phyloP scores from a whole-genome alignment of 2,797 vertebrate genomes.

The Pipistrellus nathusii region DNA sequence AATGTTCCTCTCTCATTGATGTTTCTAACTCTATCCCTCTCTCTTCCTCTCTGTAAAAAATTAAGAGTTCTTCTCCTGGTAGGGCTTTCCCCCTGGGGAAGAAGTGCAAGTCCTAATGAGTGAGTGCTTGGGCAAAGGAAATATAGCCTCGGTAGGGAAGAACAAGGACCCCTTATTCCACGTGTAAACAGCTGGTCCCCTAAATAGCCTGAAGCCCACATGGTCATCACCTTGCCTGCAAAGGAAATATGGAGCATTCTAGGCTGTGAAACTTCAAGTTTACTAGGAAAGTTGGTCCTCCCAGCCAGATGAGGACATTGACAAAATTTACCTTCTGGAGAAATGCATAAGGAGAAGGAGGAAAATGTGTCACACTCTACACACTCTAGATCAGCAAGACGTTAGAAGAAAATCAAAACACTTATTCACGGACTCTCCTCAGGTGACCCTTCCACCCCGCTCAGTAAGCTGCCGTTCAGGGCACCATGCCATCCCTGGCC shows the following conservation, averaged over 20 bases:
- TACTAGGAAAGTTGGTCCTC: neutral
- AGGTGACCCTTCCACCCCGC: too few species aligned
- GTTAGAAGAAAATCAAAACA: neutral
- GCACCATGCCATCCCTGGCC: rapidly evolving
- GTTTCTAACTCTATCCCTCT: too few species aligned
- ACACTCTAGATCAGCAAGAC: neutral
- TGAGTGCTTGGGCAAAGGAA: neutral
- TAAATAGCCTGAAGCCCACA: neutral
- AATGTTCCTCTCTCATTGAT: too few species aligned
- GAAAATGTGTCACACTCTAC: too few species aligned
- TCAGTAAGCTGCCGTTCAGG: neutral
- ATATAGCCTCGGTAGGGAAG: too few species aligned
- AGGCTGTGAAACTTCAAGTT: neutral
- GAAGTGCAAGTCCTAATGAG: neutral
- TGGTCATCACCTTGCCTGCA: neutral
- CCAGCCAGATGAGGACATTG: neutral
- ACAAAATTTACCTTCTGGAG: neutral
- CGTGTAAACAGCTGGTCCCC: too few species aligned
- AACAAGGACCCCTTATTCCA: too few species aligned
- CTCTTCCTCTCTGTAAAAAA: too few species aligned
- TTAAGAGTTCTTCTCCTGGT: too few species aligned
- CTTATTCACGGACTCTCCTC: neutral
- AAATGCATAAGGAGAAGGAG: neutral
- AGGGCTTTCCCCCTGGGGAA: neutral
- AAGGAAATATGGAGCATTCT: neutral